These are phyloP conservation scores for Acleris sparsana DNA, from an alignment of 2,888 invertebrate genomes.

Conservation along the genomic window DNA sequence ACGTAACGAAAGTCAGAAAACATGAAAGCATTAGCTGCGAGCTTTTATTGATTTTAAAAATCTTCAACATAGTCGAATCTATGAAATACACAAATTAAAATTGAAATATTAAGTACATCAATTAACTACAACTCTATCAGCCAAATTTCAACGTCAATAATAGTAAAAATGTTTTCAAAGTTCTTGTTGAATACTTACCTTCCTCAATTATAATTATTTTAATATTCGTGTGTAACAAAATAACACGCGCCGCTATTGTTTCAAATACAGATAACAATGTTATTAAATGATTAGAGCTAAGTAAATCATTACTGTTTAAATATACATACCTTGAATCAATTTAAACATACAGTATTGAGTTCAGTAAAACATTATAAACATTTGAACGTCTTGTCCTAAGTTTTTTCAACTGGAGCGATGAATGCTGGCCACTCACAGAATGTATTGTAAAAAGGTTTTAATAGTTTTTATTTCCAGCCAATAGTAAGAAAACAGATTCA, in stretches of 20 bases:
- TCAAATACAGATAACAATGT: not conserved
- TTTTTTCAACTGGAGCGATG: too few relatives aligned
- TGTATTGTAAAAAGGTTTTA: too few relatives aligned
- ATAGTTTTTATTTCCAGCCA: too few relatives aligned
- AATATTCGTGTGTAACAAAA: not conserved
- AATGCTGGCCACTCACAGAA: too few relatives aligned
- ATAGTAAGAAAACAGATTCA: too few relatives aligned
- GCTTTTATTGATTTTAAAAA: not conserved
- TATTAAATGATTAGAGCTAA: not conserved
- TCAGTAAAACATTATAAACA: not conserved
- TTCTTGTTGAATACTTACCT: not conserved
- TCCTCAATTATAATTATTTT: not conserved
- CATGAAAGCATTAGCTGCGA: not conserved
- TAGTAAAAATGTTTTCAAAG: too few relatives aligned
- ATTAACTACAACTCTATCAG: too few relatives aligned
- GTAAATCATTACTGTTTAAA: not conserved
- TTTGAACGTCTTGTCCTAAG: too few relatives aligned
- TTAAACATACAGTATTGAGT: not conserved
- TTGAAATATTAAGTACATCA: too few relatives aligned
- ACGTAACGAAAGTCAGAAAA: not conserved
- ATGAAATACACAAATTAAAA: not conserved
- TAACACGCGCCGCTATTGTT: not conserved
- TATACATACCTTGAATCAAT: not conserved
- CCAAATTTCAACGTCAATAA: too few relatives aligned
- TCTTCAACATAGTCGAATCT: not conserved